These are phyloP conservation scores for Nyctereutes procyonoides DNA, from an alignment of 2,113 vertebrate genomes.

Conservation along the genomic window DNA sequence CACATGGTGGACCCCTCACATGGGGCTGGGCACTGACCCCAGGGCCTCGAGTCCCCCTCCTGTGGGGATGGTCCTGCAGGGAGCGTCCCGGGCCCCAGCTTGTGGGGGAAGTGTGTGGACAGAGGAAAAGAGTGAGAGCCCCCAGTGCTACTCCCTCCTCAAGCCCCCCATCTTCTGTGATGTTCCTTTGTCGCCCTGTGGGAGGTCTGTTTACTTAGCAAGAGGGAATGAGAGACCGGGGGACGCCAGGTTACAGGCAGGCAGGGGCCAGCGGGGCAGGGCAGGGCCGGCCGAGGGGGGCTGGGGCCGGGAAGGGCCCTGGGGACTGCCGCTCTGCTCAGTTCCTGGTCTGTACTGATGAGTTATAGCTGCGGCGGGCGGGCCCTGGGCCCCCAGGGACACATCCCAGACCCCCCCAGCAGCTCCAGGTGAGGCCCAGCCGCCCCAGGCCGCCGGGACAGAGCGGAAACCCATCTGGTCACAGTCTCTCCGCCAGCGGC, in stretches of 20 bases:
- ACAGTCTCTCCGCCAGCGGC: background rate
- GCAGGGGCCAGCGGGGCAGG: constrained; percentile 69
- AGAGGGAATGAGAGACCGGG: constrained; percentile 56
- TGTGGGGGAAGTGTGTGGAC: constrained; percentile 10
- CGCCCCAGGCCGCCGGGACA: background rate
- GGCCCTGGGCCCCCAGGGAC: background rate
- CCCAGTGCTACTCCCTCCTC: background rate
- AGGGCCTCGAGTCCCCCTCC: constrained; percentile 65
- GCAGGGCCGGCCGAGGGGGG: background rate
- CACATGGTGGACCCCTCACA: background rate
- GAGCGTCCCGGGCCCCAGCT: background rate
- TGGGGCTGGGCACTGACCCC: constrained; percentile 26
- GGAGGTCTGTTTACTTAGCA: constrained; percentile 82
- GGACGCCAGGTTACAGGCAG: constrained; percentile 30
- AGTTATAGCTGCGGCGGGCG: background rate
- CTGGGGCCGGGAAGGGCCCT: background rate
- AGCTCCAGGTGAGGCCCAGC: background rate
- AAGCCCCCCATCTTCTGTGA: constrained; percentile 40
- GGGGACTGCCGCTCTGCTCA: background rate
- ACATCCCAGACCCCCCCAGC: background rate
- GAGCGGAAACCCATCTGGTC: background rate
- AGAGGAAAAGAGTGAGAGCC: constrained; percentile 46
- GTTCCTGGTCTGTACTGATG: background rate
- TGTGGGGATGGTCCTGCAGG: background rate
- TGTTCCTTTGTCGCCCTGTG: constrained; percentile 76